These are phyloP conservation scores for Atta texana DNA, from an alignment of 1,140 invertebrate species.

Conservation along the genomic window DNA sequence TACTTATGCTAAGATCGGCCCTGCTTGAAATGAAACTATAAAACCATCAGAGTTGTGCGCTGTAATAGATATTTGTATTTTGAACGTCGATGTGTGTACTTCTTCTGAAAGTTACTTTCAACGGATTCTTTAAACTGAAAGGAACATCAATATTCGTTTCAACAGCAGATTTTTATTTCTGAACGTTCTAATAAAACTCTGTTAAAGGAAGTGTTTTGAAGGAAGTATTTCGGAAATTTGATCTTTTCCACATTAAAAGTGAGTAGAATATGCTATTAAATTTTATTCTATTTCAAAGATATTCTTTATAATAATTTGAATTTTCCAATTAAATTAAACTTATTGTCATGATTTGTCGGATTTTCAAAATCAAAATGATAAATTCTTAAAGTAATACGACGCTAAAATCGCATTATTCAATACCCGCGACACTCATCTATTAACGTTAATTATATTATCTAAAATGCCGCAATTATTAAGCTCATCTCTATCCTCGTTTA, in stretches of 20 bases:
- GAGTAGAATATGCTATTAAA: neutral
- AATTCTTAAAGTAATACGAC: neutral
- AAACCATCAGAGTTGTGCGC: neutral
- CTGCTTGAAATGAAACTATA: constrained; percentile 22
- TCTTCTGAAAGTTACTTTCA: neutral
- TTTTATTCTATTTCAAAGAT: neutral
- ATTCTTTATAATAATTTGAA: neutral
- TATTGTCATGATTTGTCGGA: neutral
- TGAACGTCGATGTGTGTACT: neutral
- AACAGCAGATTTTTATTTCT: neutral
- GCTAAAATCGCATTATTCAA: neutral
- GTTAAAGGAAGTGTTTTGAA: neutral
- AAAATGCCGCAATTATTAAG: neutral
- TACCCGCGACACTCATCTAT: neutral
- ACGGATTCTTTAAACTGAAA: neutral
- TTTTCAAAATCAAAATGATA: neutral
- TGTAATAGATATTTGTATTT: constrained; percentile 21
- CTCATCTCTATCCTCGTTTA: neutral
- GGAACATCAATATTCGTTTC: neutral
- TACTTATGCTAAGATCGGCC: neutral
- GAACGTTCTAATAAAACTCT: neutral
- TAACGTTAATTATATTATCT: constrained; percentile 20
- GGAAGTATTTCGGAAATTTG: neutral
- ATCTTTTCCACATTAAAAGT: neutral
- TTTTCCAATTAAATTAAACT: neutral